phyloP scores from a whole-genome alignment of 1,140 invertebrate species.

The Pectinophora gossypiella region DNA sequence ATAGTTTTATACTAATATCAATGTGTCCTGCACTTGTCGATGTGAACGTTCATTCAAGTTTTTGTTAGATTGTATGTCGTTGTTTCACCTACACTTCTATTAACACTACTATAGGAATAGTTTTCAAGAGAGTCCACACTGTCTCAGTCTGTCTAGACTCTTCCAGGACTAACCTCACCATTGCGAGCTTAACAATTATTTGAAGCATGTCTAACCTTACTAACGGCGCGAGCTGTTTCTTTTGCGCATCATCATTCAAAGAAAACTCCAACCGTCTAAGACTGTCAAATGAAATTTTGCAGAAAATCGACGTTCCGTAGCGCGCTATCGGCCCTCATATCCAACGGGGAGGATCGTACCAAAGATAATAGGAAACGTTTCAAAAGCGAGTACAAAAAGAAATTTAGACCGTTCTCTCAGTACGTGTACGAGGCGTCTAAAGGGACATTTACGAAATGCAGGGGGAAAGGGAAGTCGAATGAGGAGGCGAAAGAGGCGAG shows the following conservation, averaged over 20 bases:
- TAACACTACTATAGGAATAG: slow-evolving; percentile 35
- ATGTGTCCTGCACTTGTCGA: slow-evolving; percentile 71
- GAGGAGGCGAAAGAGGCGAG: slow-evolving; percentile 66
- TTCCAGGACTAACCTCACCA: slow-evolving; percentile 66
- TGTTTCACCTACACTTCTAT: slow-evolving; percentile 66
- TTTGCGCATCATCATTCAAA: slow-evolving; percentile 65
- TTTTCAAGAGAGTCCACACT: slow-evolving; percentile 36
- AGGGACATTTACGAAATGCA: slow-evolving; percentile 82
- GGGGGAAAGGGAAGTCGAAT: slow-evolving; percentile 74
- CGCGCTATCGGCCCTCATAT: slow-evolving; percentile 74
- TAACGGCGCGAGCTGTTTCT: slow-evolving; percentile 66
- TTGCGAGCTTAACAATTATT: slow-evolving; percentile 71
- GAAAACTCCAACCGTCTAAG: slow-evolving; percentile 53
- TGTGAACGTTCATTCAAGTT: slow-evolving; percentile 67
- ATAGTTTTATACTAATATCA: slow-evolving; percentile 63
- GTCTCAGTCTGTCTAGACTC: slow-evolving; percentile 54
- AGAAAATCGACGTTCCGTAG: slow-evolving; percentile 76
- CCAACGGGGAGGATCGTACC: slow-evolving; percentile 73
- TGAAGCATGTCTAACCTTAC: slow-evolving; percentile 67
- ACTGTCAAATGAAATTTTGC: slow-evolving; percentile 72
- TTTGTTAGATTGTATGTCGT: slow-evolving; percentile 72
- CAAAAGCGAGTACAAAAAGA: slow-evolving; percentile 87
- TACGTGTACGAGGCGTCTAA: slow-evolving; percentile 85
- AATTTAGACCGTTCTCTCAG: slow-evolving; percentile 88
- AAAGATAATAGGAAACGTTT: slow-evolving; percentile 76